Conservation (phyloP, 2,113 vertebrate species). For the Clarias macrocephalus region DNA sequence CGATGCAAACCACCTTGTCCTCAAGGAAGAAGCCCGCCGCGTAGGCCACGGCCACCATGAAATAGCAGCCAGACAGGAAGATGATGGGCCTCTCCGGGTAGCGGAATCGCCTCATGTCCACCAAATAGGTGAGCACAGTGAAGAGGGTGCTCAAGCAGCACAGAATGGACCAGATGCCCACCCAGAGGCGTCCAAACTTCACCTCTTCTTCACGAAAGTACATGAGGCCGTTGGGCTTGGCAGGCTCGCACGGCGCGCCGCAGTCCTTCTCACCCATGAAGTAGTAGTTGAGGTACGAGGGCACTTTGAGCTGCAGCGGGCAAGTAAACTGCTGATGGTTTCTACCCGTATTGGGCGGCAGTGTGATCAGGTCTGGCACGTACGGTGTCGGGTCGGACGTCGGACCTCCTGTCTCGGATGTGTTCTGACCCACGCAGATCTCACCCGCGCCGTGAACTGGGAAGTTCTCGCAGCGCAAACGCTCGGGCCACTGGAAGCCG, state of each 20-base stretch:
- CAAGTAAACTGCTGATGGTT: conserved; percentile 82
- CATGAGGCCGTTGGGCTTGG: conserved; percentile 89
- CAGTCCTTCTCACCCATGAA: conserved; percentile 94
- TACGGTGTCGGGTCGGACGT: conserved; percentile 79
- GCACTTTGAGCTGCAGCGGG: conserved; percentile 88
- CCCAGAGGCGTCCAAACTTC: conserved; percentile 92
- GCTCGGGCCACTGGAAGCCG: conserved; percentile 91
- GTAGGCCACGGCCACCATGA: conserved; percentile 96
- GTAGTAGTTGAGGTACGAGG: conserved; percentile 87
- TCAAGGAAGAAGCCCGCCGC: conserved; percentile 91
- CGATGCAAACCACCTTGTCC: conserved; percentile 91
- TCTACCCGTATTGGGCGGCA: conserved; percentile 64
- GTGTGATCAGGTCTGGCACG: conserved; percentile 73
- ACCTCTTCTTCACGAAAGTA: conserved; percentile 95
- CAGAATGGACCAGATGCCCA: conserved; percentile 93
- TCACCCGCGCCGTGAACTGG: conserved; percentile 86
- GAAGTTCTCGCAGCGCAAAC: conserved; percentile 87
- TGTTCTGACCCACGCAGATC: conserved; percentile 92
- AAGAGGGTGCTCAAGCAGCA: conserved; percentile 94
- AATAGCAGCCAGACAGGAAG: conserved; percentile 95
- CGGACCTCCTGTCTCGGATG: conserved; percentile 78
- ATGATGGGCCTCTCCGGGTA: conserved; percentile 97
- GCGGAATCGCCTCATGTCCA: conserved; percentile 94
- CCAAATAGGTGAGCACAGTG: conserved; percentile 93
- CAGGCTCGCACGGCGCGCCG: conserved; percentile 90